Evolutionary conservation across 2,797 vertebrate species (phyloP), one percentile per base, ranked within the genome.

Genomic region (Phataginus tetradactyla): DNA sequence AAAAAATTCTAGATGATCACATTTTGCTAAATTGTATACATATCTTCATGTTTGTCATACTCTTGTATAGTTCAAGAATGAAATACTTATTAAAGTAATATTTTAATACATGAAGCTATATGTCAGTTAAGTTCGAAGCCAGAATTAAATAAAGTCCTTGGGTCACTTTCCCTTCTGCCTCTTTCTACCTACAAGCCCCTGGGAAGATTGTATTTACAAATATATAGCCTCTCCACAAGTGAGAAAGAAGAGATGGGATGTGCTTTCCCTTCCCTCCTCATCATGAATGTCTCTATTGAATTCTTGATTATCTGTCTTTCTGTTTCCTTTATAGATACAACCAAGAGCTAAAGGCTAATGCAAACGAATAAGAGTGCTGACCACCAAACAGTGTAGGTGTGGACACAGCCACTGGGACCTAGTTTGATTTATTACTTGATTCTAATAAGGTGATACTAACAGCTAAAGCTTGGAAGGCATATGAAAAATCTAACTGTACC

Each of bases 321-420:
- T 92, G 25, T 75, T 74, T 97, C 78, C 29, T 95, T 90, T 64
- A 4, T 91, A 99, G 99, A 97, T 97, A 99, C 94, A 97, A 99
- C 0, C 99, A 99, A 98, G 99, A 99, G 64, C 96, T 98, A 97
- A 99, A 99, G 98, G 99, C 99, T 87, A 97, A 98, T 59, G 98
- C 97, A 87, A 94, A 98, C 92, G 97, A 98, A 2, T 98, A 91
- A 97, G 94, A 97, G 96, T 94, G 95, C 94, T 97, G 97, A 83
- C 55, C 93, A 94, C 61, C 87, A 45, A 45, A 97, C 80, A 96
- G 63, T 90, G 83, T 49, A 72, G 5, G 81, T 97, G 83, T 29
- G 93, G 97, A 96, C 95, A 97, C 79, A 97, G 97, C 94, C 97
- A 90, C 97, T 94, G 94, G 98, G 98, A 98, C 98, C 97, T 93